These are phyloP conservation scores for Ceriagrion tenellum DNA, from an alignment of 2,888 invertebrate genomes.

Conservation along the genomic window DNA sequence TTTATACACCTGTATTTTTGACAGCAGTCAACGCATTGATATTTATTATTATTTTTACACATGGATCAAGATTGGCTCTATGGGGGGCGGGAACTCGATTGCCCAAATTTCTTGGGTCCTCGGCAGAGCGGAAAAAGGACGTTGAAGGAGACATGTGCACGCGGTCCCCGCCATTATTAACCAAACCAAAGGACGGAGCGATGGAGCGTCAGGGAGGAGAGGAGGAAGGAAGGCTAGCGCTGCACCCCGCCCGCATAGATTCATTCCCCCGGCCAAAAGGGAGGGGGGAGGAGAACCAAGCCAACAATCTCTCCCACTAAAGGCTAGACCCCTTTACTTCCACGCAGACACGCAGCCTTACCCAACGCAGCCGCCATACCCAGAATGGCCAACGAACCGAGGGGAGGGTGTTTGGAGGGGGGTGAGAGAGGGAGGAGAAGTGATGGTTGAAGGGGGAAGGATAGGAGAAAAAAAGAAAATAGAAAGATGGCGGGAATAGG, in stretches of 20 bases:
- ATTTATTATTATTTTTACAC: neutral
- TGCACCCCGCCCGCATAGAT: constrained; percentile 24
- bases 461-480: neutral
- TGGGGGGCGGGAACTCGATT: neutral
- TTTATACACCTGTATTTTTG: too few species aligned
- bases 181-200: neutral
- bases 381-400: constrained; percentile 61
- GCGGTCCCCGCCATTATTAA: neutral
- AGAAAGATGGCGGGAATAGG: constrained; percentile 33
- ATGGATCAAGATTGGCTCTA: neutral
- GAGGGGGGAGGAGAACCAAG: neutral
- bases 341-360: neutral
- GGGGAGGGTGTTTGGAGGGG: neutral
- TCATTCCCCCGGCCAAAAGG: neutral
- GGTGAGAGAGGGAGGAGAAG: neutral
- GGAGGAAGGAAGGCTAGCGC: neutral
- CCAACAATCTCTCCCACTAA: neutral
- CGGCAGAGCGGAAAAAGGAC: neutral
- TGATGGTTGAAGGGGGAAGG: neutral
- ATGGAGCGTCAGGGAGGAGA: neutral
- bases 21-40: too few species aligned
- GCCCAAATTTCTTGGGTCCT: neutral
- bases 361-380: constrained; percentile 37
- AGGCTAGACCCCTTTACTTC: neutral
- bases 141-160: neutral